Percentiles rank a stretch among this genome's conserved stretches.
These are phyloP conservation scores for Eurosta solidaginis DNA, from an alignment of 1,140 invertebrate species.

Conservation along the genomic window DNA sequence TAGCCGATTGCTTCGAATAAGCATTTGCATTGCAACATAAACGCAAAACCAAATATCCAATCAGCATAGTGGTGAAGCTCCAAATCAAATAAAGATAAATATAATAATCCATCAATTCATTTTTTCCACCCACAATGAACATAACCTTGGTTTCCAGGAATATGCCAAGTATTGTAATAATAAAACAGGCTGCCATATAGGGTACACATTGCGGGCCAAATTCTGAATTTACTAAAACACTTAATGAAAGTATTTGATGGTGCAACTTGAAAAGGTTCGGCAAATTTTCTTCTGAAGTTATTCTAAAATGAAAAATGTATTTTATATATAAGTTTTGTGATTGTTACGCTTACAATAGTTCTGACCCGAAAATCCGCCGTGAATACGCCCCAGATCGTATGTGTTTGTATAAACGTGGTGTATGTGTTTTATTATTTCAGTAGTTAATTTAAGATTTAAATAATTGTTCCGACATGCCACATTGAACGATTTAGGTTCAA, in stretches of 20 bases:
- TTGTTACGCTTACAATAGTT: background rate
- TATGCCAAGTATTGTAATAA: constrained; percentile 55
- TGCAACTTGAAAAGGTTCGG: constrained; percentile 54
- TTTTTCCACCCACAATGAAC: constrained; percentile 51
- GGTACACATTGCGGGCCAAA: constrained; percentile 55
- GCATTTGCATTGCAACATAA: constrained; percentile 55
- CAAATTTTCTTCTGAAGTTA: constrained; percentile 49
- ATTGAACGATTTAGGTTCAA: too few species aligned
- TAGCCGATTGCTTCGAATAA: constrained; percentile 55
- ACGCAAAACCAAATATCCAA: constrained; percentile 54
- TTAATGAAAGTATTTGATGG: constrained; percentile 52
- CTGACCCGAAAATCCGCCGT: too few species aligned
- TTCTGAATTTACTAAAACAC: constrained; percentile 52
- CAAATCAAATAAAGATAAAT: constrained; percentile 52
- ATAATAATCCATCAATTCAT: constrained; percentile 45
- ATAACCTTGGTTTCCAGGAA: constrained; percentile 58
- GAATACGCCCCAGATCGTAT: background rate
- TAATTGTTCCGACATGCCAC: too few species aligned
- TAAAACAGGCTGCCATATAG: constrained; percentile 57
- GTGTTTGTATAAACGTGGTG: background rate
- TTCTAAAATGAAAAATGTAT: constrained; percentile 35
- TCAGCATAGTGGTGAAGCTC: constrained; percentile 52
- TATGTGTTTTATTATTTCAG: too few species aligned
- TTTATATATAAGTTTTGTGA: background rate
- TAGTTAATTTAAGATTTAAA: too few species aligned